phyloP scores from a whole-genome alignment of 2,888 invertebrate genomes.

The Protula sp. region DNA sequence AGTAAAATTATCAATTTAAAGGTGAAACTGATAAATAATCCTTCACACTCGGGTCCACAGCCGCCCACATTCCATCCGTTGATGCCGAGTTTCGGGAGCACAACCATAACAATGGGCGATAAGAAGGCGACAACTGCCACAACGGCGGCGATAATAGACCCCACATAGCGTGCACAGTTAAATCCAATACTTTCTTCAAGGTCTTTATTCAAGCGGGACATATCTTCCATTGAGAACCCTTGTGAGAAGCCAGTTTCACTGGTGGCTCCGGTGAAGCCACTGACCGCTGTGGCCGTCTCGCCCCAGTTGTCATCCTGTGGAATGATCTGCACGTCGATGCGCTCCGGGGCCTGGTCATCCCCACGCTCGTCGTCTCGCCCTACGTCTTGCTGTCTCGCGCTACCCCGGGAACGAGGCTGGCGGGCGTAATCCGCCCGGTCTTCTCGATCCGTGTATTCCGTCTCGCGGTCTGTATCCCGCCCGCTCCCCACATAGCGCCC shows the following conservation, averaged over 20 bases:
- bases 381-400: constrained; percentile 1
- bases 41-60: constrained; percentile 61
- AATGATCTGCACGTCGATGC: constrained; percentile 84
- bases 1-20: constrained; percentile 85
- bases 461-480: constrained; percentile 23
- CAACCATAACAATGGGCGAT: constrained; percentile 91
- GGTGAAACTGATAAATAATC: constrained; percentile 80
- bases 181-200: constrained; percentile 41
- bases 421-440: no score
- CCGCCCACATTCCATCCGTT: constrained; percentile 50
- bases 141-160: constrained; percentile 72
- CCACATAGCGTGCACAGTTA: constrained; percentile 63
- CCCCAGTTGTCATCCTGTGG: constrained; percentile 98
- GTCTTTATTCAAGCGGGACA: constrained; percentile 49
- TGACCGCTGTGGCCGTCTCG: constrained; percentile 93
- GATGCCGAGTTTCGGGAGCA: constrained; percentile 77
- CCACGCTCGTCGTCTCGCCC: neutral
- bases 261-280: constrained; percentile 93
- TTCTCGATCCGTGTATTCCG: constrained; percentile 33
- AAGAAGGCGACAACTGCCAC: constrained; percentile 78
- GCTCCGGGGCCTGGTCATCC: constrained; percentile 21
- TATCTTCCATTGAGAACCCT: constrained; percentile 86
- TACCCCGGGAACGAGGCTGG: neutral
- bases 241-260: constrained; percentile 91
- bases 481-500: constrained; percentile 16